These are phyloP conservation scores for Andrena camellia DNA, from an alignment of 2,888 invertebrate genomes.

Conservation along the genomic window DNA sequence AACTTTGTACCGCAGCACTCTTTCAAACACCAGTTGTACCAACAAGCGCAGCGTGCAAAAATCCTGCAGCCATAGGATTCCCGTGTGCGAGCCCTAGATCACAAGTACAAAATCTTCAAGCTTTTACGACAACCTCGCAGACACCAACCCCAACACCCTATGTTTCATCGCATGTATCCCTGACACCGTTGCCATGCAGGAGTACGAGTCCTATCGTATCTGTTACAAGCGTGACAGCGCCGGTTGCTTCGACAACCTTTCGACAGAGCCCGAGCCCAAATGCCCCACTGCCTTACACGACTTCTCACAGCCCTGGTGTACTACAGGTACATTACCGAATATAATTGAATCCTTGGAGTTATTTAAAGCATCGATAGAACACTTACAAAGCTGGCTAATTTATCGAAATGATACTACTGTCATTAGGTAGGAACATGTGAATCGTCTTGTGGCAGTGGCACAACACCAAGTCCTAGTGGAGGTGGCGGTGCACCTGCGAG, in stretches of 20 bases:
- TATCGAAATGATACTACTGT: background rate
- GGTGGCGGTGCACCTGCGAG: conserved; percentile 82
- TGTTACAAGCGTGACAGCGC: conserved; percentile 72
- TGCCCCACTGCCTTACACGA: conserved; percentile 77
- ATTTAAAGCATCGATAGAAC: background rate
- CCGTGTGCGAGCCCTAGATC: conserved; percentile 83
- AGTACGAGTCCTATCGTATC: conserved; percentile 81
- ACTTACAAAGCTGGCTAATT: background rate
- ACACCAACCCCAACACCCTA: conserved; percentile 87
- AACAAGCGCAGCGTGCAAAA: conserved; percentile 74
- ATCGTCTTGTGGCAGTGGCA: conserved; percentile 83
- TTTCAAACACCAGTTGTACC: conserved; percentile 89
- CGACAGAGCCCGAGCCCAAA: conserved; percentile 82
- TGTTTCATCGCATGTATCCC: conserved; percentile 86
- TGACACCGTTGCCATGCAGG: conserved; percentile 80
- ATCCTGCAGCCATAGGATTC: conserved; percentile 74
- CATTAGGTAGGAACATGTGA: conserved; percentile 82
- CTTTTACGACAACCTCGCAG: conserved; percentile 86
- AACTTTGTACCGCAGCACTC: conserved; percentile 84
- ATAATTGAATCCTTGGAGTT: background rate
- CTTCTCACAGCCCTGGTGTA: conserved; percentile 81
- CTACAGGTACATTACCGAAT: conserved; percentile 74
- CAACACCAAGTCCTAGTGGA: conserved; percentile 83
- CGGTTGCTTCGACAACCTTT: conserved; percentile 78
- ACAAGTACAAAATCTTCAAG: conserved; percentile 82